A percentile compares a stretch with the other conserved stretches of the same genome.
Evolutionary conservation across 2,888 invertebrate species (phyloP).

Genomic region (Erebia ligea): DNA sequence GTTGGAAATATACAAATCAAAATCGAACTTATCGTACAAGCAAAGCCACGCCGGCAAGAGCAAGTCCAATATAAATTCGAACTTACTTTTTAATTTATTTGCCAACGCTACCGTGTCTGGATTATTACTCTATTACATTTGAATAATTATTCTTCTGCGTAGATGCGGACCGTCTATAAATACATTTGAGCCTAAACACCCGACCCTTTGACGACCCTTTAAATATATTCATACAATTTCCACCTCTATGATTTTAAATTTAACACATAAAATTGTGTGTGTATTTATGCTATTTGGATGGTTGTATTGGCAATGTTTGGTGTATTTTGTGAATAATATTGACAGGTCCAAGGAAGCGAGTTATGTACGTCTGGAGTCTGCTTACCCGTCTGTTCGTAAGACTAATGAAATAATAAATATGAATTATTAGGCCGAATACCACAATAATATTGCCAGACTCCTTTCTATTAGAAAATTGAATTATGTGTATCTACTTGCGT

Average conservation of each 20-base stretch:
- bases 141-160: slow-evolving; percentile 71
- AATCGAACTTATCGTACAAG: no score
- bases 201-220: slow-evolving; percentile 24
- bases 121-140: slow-evolving; percentile 73
- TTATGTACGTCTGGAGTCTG: slow-evolving; percentile 36
- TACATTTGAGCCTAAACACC: slow-evolving; percentile 44
- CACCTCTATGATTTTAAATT: slow-evolving; percentile 19
- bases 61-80: not conserved
- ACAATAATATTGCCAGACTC: slow-evolving; percentile 14
- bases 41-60: not conserved
- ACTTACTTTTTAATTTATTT: slow-evolving; percentile 9
- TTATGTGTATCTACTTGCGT: not conserved
- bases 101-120: slow-evolving; percentile 40
- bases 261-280: slow-evolving; percentile 28
- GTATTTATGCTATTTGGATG: slow-evolving; percentile 3
- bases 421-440: slow-evolving; percentile 6
- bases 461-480: slow-evolving; percentile 10
- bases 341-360: slow-evolving; percentile 39
- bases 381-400: slow-evolving; percentile 28
- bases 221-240: slow-evolving; percentile 21
- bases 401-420: slow-evolving; percentile 25
- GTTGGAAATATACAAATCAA: no score
- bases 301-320: slow-evolving; percentile 10
- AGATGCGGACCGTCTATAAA: slow-evolving; percentile 66
- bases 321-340: slow-evolving; percentile 40